phyloP scores from a whole-genome alignment of 2,113 vertebrate genomes.

The Beaufortia kweichowensis region DNA sequence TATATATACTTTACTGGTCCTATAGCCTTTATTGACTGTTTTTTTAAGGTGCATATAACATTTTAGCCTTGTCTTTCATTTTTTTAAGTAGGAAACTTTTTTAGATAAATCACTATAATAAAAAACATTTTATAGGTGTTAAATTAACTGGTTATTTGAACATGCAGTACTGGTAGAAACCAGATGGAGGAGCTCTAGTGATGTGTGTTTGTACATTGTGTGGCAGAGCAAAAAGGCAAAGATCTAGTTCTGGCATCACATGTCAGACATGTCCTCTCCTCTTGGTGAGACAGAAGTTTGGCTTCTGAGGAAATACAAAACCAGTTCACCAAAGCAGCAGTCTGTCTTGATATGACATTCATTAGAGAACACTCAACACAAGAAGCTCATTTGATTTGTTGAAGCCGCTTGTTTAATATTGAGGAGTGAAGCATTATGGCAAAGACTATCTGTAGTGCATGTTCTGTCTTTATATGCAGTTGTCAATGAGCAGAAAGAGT shows the following conservation, averaged over 20 bases:
- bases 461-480: background rate
- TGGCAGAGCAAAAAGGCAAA: background rate
- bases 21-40: too few relatives aligned
- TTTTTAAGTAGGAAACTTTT: too few relatives aligned
- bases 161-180: constrained; percentile 31
- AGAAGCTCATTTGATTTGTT: background rate
- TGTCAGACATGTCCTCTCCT: constrained; percentile 13
- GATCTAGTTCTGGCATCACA: constrained; percentile 19
- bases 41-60: background rate
- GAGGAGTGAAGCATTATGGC: background rate
- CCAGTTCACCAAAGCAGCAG: background rate
- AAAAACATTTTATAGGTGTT: background rate
- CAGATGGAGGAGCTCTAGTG: constrained; percentile 61
- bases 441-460: background rate
- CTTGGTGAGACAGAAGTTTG: background rate
- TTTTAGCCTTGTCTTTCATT: too few relatives aligned
- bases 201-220: constrained; percentile 33
- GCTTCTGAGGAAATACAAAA: constrained; percentile 11
- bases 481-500: background rate
- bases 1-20: too few relatives aligned
- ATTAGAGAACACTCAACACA: constrained; percentile 1
- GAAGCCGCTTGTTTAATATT: background rate
- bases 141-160: background rate
- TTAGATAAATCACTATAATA: too few relatives aligned
- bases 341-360: constrained; percentile 11